Conservation (phyloP, 2,888 invertebrate species). For the Hoplodrina blanda region DNA sequence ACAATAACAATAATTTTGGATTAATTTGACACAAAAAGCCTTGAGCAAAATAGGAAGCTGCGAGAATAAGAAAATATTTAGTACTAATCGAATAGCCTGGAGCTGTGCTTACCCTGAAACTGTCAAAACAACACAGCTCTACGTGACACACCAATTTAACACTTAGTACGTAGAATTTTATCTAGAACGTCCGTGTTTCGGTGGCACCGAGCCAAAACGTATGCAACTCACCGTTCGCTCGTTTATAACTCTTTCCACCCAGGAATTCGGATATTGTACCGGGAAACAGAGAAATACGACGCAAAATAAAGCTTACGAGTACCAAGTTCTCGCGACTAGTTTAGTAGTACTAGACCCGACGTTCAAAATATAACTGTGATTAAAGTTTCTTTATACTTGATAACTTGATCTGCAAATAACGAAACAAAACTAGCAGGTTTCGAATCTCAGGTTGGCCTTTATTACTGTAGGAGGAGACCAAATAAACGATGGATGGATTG, state of each 20-base stretch:
- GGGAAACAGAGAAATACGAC: conserved; percentile 36
- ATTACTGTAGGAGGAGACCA: too few species aligned
- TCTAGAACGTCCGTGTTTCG: conserved; percentile 60
- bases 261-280: conserved; percentile 50
- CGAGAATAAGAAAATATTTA: background rate
- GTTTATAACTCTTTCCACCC: conserved; percentile 34
- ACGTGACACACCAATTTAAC: conserved; percentile 56
- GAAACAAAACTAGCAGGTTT: too few species aligned
- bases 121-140: conserved; percentile 13
- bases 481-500: too few species aligned
- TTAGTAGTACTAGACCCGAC: background rate
- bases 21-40: background rate
- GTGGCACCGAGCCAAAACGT: conserved; percentile 60
- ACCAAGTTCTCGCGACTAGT: background rate
- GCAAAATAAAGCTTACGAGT: conserved; percentile 18
- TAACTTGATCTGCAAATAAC: background rate
- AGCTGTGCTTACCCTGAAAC: conserved; percentile 13
- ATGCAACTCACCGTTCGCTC: conserved; percentile 46
- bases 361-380: background rate
- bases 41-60: background rate
- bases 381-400: background rate
- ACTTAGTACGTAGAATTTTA: conserved; percentile 56
- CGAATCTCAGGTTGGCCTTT: too few species aligned
- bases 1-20: background rate
- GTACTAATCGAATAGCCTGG: background rate